Evolutionary conservation across 2,888 invertebrate genomes (phyloP).

Genomic region (Fragum sueziense): DNA sequence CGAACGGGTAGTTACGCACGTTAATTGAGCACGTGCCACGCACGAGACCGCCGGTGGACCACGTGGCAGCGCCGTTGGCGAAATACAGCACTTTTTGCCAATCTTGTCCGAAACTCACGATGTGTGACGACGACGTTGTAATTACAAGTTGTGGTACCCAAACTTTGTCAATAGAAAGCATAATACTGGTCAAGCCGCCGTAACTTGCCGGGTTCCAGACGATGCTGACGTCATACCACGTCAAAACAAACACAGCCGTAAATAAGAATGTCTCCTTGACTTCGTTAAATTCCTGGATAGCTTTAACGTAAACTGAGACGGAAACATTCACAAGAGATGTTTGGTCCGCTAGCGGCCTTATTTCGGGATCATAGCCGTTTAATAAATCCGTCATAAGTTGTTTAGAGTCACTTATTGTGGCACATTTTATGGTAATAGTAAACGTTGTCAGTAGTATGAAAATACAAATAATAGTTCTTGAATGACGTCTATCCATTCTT

Average conservation of each 20-base stretch:
- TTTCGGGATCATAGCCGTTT: constrained; percentile 24
- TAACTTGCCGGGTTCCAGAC: constrained; percentile 32
- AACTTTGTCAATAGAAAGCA: constrained; percentile 28
- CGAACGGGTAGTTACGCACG: constrained; percentile 55
- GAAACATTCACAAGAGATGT: constrained; percentile 4
- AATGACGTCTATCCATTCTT: neutral
- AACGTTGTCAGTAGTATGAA: neutral
- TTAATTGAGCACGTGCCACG: constrained; percentile 52
- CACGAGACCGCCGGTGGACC: constrained; percentile 44
- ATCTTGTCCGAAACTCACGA: constrained; percentile 47
- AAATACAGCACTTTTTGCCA: constrained; percentile 45
- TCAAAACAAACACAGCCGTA: constrained; percentile 16
- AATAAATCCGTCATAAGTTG: constrained; percentile 10
- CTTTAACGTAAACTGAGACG: constrained; percentile 26
- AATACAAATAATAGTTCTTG: neutral
- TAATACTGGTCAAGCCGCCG: constrained; percentile 7
- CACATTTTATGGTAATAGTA: neutral
- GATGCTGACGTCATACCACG: constrained; percentile 42
- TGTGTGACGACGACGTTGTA: constrained; percentile 51
- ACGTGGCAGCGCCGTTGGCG: constrained; percentile 41
- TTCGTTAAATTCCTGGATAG: constrained; percentile 53
- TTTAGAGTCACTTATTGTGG: constrained; percentile 1
- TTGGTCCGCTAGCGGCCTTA: constrained; percentile 25
- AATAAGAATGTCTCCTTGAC: constrained; percentile 38
- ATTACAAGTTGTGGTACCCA: constrained; percentile 59